phyloP scores from a whole-genome alignment of 2,113 vertebrate species.

The Calypte anna region DNA sequence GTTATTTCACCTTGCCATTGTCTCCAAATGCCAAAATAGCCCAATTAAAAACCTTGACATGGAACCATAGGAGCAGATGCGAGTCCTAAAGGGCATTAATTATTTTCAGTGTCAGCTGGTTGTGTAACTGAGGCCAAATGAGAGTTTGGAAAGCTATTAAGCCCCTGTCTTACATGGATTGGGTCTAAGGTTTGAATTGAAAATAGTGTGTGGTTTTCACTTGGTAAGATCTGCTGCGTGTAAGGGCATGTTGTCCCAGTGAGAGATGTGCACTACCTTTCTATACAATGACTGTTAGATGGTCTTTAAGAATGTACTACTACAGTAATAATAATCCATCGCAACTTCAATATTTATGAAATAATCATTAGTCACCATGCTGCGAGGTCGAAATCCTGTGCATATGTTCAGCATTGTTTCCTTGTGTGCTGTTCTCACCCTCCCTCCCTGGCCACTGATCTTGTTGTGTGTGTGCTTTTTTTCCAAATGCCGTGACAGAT shows the following conservation, averaged over 20 bases:
- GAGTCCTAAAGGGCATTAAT: constrained; percentile 89
- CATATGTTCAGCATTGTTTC: constrained; percentile 74
- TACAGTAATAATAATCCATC: constrained; percentile 53
- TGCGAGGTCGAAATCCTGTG: constrained; percentile 75
- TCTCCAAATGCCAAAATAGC: constrained; percentile 91
- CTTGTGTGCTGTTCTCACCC: constrained; percentile 62
- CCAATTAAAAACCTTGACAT: constrained; percentile 91
- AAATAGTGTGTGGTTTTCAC: constrained; percentile 68
- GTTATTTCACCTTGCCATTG: constrained; percentile 89
- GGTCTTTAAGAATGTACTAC: constrained; percentile 26
- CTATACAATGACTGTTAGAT: not conserved
- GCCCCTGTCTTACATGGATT: constrained; percentile 75
- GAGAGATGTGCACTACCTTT: constrained; percentile 9
- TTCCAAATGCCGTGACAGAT: constrained; percentile 78
- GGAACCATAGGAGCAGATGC: constrained; percentile 88
- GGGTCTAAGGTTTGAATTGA: constrained; percentile 80
- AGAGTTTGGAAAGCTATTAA: constrained; percentile 85
- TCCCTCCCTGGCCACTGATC: constrained; percentile 63
- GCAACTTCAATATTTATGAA: constrained; percentile 71
- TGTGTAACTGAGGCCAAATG: constrained; percentile 86
- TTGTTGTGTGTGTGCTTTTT: constrained; percentile 6
- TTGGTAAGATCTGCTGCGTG: constrained; percentile 33
- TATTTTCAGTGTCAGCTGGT: constrained; percentile 89
- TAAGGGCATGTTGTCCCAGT: constrained; percentile 33
- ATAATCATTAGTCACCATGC: constrained; percentile 76